Conservation (phyloP, 1,140 invertebrate species). For the Cepaea nemoralis region DNA sequence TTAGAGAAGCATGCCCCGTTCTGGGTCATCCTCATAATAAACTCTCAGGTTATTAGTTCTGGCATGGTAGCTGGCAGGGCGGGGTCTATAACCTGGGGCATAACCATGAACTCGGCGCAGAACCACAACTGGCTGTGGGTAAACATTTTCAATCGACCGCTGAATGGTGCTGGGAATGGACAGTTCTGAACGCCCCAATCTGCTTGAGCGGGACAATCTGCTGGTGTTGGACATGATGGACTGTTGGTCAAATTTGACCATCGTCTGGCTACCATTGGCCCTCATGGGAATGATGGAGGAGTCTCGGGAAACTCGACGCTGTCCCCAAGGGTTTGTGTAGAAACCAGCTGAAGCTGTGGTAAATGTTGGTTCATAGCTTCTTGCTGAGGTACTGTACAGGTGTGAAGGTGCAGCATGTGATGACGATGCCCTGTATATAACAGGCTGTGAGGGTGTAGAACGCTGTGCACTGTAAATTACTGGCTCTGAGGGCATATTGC, state of each 20-base stretch:
- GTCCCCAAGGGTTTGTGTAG: neutral
- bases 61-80: slow-evolving; percentile 20
- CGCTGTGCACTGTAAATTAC: neutral
- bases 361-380: neutral
- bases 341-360: neutral
- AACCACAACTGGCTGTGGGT: slow-evolving; percentile 15
- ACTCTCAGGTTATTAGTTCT: neutral
- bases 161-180: slow-evolving; percentile 36
- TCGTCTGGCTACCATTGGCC: neutral
- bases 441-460: neutral
- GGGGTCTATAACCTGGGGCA: neutral
- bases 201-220: neutral
- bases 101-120: neutral
- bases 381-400: neutral
- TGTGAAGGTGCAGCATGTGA: neutral
- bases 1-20: neutral
- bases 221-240: neutral
- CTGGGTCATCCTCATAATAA: too few species aligned
- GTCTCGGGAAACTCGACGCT: slow-evolving; percentile 19
- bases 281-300: slow-evolving; percentile 7
- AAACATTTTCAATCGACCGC: slow-evolving; percentile 45
- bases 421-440: neutral
- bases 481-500: slow-evolving; percentile 7
- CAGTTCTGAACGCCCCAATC: neutral
- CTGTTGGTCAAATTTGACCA: slow-evolving; percentile 30